phyloP scores from a whole-genome alignment of 2,888 invertebrate species.

The Plagodis pulveraria region DNA sequence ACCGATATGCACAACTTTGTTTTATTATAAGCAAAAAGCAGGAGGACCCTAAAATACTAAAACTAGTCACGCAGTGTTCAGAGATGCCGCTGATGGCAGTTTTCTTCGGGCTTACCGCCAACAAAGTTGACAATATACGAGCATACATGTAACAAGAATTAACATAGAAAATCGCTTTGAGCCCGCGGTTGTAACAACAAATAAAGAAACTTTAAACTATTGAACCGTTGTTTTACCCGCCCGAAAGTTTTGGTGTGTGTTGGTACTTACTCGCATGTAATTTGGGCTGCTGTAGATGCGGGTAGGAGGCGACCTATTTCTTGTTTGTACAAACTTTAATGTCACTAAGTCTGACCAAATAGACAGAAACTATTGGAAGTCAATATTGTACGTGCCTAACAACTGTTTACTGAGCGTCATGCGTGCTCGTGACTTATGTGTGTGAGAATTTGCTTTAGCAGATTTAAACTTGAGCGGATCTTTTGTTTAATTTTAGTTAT shows the following conservation, averaged over 20 bases:
- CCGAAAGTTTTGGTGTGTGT: slow-evolving; percentile 45
- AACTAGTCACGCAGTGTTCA: background rate
- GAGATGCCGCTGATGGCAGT: background rate
- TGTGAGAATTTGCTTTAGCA: slow-evolving; percentile 20
- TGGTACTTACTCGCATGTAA: slow-evolving; percentile 60
- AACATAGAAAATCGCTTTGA: slow-evolving; percentile 26
- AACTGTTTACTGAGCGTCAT: slow-evolving; percentile 40
- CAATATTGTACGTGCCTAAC: slow-evolving; percentile 48
- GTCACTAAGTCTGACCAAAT: slow-evolving; percentile 63
- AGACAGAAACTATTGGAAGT: slow-evolving; percentile 59
- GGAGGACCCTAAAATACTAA: too few relatives aligned
- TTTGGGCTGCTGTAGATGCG: slow-evolving; percentile 65
- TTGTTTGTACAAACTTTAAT: slow-evolving; percentile 65
- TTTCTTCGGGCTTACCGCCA: slow-evolving; percentile 5
- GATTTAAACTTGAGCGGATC: slow-evolving; percentile 1
- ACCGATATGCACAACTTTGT: too few relatives aligned
- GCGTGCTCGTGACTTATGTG: slow-evolving; percentile 19
- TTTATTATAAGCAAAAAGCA: too few relatives aligned
- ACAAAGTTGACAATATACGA: slow-evolving; percentile 12
- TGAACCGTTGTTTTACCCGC: slow-evolving; percentile 29
- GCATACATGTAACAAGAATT: slow-evolving; percentile 15
- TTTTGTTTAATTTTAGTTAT: background rate
- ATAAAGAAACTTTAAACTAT: slow-evolving; percentile 30
- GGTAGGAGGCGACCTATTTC: slow-evolving; percentile 59
- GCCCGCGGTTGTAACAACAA: slow-evolving; percentile 20